These are phyloP conservation scores for Protomyctophum bolini DNA, from an alignment of 2,113 vertebrate species.

Conservation along the genomic window DNA sequence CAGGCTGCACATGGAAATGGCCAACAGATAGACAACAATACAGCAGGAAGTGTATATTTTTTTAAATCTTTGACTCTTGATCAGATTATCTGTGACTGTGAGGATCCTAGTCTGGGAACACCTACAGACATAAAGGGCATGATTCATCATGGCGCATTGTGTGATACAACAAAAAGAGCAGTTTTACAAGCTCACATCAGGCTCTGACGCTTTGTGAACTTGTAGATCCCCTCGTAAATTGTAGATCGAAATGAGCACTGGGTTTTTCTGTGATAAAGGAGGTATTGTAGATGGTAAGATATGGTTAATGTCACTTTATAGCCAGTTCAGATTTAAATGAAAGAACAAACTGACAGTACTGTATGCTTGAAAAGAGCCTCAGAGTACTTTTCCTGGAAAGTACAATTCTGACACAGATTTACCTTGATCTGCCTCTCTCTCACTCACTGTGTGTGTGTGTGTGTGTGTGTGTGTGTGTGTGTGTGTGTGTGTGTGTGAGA, in stretches of 20 bases:
- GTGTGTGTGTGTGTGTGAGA: background rate
- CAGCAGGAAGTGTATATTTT: slow-evolving; percentile 50
- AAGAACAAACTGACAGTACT: too few species aligned
- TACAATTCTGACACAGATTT: background rate
- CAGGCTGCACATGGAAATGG: slow-evolving; percentile 26
- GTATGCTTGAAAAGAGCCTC: background rate
- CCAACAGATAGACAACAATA: slow-evolving; percentile 52
- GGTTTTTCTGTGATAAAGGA: too few species aligned
- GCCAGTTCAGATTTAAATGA: too few species aligned
- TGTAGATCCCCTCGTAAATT: too few species aligned
- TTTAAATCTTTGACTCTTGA: slow-evolving; percentile 43
- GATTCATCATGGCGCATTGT: background rate
- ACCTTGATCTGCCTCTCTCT: background rate
- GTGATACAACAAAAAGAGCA: background rate
- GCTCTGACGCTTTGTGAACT: too few species aligned
- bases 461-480: slow-evolving; percentile 12
- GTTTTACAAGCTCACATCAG: background rate
- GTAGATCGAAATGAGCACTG: too few species aligned
- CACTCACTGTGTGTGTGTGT: background rate
- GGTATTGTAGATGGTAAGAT: too few species aligned
- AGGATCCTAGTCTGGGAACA: slow-evolving; percentile 42
- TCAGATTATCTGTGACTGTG: slow-evolving; percentile 28
- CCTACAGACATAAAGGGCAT: background rate
- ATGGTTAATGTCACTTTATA: too few species aligned
- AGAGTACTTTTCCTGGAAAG: background rate